A percentile compares a stretch with the other conserved stretches of the same genome.
These are phyloP conservation scores for Colistium nudipinnis DNA, from an alignment of 2,113 vertebrate species.

Conservation along the genomic window DNA sequence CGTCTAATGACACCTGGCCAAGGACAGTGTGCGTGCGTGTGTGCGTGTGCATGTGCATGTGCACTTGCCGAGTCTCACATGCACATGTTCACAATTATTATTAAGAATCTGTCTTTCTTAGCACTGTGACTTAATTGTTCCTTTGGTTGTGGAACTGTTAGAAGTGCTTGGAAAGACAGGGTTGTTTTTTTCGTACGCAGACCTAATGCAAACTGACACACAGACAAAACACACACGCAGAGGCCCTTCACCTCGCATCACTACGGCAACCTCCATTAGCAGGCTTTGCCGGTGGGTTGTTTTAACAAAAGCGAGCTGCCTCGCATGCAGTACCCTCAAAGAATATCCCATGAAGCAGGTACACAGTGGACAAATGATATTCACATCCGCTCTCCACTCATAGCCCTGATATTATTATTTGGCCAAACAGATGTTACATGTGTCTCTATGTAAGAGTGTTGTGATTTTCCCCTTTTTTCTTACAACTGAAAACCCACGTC, in stretches of 20 bases:
- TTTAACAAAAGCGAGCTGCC: slow-evolving; percentile 27
- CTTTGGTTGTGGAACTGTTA: too few relatives aligned
- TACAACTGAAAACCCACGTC: background rate
- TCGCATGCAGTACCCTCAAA: slow-evolving; percentile 10
- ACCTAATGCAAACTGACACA: background rate
- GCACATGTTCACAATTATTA: too few relatives aligned
- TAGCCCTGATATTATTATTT: background rate
- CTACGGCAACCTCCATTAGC: slow-evolving; percentile 35
- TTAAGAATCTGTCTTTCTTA: background rate
- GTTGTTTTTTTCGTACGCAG: background rate
- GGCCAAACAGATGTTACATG: background rate
- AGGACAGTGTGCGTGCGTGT: background rate
- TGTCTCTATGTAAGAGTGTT: too few relatives aligned
- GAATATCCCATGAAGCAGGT: background rate
- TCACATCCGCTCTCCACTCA: background rate
- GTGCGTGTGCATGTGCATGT: slow-evolving; percentile 2
- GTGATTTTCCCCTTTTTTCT: background rate
- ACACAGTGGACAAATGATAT: background rate
- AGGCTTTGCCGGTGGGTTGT: slow-evolving; percentile 13
- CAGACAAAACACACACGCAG: slow-evolving; percentile 5
- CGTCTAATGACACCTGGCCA: slow-evolving; percentile 62
- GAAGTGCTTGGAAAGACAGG: background rate
- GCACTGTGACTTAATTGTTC: too few relatives aligned
- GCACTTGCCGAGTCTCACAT: too few relatives aligned
- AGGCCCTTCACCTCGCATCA: slow-evolving; percentile 37